Evolutionary conservation across 2,888 invertebrate genomes (phyloP).

Genomic region (Drosophila parthenogenetica): DNA sequence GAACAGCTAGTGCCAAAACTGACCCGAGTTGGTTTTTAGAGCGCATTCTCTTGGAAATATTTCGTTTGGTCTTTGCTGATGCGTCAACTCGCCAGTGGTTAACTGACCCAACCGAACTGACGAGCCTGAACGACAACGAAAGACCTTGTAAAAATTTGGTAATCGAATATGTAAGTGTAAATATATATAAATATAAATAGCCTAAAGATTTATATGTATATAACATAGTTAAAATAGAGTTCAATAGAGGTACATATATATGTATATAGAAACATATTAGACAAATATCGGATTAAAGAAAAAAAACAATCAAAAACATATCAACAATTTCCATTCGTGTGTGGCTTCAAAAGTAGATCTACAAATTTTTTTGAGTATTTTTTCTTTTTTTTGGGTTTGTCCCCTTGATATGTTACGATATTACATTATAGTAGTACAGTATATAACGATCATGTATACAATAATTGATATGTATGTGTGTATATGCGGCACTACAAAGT

Average conservation of each 20-base stretch:
- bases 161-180: slow-evolving; percentile 18
- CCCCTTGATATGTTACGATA: slow-evolving; percentile 73
- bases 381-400: too few relatives aligned
- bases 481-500: slow-evolving; percentile 44
- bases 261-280: slow-evolving; percentile 42
- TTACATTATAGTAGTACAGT: slow-evolving; percentile 40
- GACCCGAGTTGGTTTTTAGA: slow-evolving; percentile 59
- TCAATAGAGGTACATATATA: slow-evolving; percentile 67
- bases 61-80: slow-evolving; percentile 22
- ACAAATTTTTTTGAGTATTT: too few relatives aligned
- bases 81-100: slow-evolving; percentile 32
- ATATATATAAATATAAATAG: slow-evolving; percentile 37
- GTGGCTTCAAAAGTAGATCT: slow-evolving; percentile 44
- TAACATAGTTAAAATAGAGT: slow-evolving; percentile 71
- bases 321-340: slow-evolving; percentile 69
- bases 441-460: slow-evolving; percentile 49
- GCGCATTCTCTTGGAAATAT: slow-evolving; percentile 71
- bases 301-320: slow-evolving; percentile 32
- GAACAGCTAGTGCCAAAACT: slow-evolving; percentile 69
- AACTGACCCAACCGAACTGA: slow-evolving; percentile 69
- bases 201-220: slow-evolving; percentile 33
- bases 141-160: slow-evolving; percentile 15
- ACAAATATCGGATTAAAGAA: slow-evolving; percentile 19
- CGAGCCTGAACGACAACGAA: slow-evolving; percentile 8
- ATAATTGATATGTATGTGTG: slow-evolving; percentile 61